Conservation (phyloP, 2,113 vertebrate genomes). For the Saguinus imperator region DNA sequence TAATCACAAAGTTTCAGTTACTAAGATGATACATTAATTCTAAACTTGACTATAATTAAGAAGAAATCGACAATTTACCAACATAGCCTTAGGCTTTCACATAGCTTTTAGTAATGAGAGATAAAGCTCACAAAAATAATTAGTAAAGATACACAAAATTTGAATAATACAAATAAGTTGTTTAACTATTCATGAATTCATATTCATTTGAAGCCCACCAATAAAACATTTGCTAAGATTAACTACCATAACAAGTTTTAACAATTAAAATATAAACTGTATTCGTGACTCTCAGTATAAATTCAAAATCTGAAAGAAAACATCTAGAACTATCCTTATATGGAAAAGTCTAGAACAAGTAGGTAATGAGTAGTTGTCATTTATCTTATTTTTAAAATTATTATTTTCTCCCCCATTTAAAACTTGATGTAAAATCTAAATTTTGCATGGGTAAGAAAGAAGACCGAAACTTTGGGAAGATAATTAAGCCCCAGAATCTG, state of each 20-base stretch:
- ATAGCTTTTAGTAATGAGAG: not conserved
- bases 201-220: not conserved
- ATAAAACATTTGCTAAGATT: not conserved
- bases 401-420: not conserved
- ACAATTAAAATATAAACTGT: not conserved
- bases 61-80: not conserved
- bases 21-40: not conserved
- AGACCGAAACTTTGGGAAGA: not conserved
- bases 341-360: not conserved
- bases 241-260: not conserved
- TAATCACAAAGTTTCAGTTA: not conserved
- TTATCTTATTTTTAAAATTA: not conserved
- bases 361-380: not conserved
- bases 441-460: not conserved
- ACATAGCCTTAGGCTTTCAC: not conserved
- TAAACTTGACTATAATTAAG: not conserved
- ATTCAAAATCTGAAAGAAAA: not conserved
- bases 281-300: not conserved
- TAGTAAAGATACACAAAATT: not conserved
- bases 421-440: not conserved
- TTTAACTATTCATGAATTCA: not conserved
- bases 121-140: not conserved
- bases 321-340: not conserved
- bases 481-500: not conserved
- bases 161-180: not conserved